Conservation (phyloP, 2,797 vertebrate genomes). For the Pteropus rufus region DNA sequence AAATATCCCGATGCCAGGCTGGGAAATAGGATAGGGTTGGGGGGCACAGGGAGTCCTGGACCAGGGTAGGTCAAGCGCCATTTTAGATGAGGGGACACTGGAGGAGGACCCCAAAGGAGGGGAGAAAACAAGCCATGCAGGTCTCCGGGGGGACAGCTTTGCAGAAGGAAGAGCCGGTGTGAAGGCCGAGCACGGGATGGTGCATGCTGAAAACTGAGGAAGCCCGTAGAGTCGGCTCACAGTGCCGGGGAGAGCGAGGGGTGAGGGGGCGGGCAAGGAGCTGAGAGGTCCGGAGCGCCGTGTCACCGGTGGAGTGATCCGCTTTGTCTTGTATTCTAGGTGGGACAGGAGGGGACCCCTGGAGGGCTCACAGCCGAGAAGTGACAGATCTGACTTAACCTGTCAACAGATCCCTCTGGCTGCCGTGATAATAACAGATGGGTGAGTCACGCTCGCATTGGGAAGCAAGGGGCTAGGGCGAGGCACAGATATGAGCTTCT, state of each 20-base stretch:
- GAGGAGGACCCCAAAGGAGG: background rate
- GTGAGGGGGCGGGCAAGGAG: background rate
- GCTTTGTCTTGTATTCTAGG: background rate
- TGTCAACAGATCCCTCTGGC: background rate
- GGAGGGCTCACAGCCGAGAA: background rate
- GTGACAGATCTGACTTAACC: background rate
- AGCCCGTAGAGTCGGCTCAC: fast-evolving
- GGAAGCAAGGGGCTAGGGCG: fast-evolving
- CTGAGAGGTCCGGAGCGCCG: background rate
- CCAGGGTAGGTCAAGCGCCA: too few relatives aligned
- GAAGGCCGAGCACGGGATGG: too few relatives aligned
- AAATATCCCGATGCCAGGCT: background rate
- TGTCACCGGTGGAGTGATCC: fast-evolving
- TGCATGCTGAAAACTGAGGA: background rate
- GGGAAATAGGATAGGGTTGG: fast-evolving
- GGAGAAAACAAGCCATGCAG: fast-evolving
- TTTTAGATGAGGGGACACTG: background rate
- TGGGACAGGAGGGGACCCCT: background rate
- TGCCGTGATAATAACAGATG: too few relatives aligned
- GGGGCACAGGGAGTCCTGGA: background rate
- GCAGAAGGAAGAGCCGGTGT: background rate
- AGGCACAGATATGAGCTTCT: fast-evolving
- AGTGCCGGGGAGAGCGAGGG: background rate
- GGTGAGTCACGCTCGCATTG: background rate
- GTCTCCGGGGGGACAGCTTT: too few relatives aligned